These are phyloP conservation scores for Helostoma temminkii DNA, from an alignment of 2,797 vertebrate species.

Conservation along the genomic window DNA sequence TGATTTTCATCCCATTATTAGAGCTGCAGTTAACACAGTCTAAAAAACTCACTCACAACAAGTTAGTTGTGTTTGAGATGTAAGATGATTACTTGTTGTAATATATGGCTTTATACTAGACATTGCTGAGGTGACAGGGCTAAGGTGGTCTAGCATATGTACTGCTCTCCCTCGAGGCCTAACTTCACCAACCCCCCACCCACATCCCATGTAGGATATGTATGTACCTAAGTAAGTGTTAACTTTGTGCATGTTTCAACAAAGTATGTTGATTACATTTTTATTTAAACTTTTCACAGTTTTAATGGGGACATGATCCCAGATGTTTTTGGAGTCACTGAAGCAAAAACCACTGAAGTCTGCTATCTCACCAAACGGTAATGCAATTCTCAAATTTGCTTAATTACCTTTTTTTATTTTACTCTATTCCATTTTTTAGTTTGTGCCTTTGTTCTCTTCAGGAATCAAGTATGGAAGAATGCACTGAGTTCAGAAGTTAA, in stretches of 20 bases:
- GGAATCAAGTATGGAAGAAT: constrained; percentile 81
- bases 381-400: neutral
- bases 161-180: too few relatives aligned
- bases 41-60: too few relatives aligned
- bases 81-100: too few relatives aligned
- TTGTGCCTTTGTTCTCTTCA: constrained; percentile 56
- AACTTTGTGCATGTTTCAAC: neutral
- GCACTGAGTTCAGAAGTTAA: constrained; percentile 75
- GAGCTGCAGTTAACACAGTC: too few relatives aligned
- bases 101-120: too few relatives aligned
- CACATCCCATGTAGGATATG: too few relatives aligned
- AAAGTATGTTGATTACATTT: neutral
- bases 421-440: neutral
- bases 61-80: too few relatives aligned
- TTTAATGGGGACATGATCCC: constrained; percentile 98
- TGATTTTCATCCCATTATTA: too few relatives aligned
- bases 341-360: constrained; percentile 77
- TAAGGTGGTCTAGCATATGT: too few relatives aligned
- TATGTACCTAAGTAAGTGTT: neutral
- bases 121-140: too few relatives aligned
- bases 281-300: constrained; percentile 75
- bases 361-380: constrained; percentile 87
- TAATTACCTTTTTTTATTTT: neutral
- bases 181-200: too few relatives aligned
- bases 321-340: constrained; percentile 90